Percentiles rank a stretch among this genome's conserved stretches.
These are phyloP conservation scores for Microtus richardsoni DNA, from an alignment of 2,113 vertebrate species.

Conservation along the genomic window DNA sequence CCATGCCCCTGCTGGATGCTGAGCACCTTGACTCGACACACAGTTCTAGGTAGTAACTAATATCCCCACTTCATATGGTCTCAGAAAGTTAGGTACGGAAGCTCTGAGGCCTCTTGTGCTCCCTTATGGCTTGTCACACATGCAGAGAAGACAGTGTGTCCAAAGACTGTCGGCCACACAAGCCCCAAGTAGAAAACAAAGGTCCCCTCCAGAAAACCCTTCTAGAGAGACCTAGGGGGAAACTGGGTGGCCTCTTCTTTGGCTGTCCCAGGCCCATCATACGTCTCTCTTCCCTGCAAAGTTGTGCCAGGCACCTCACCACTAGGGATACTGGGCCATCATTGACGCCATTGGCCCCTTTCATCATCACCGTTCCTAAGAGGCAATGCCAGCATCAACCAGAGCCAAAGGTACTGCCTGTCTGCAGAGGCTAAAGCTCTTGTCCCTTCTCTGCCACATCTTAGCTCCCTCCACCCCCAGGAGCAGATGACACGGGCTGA, in stretches of 20 bases:
- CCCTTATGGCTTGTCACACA: background rate
- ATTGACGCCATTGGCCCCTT: background rate
- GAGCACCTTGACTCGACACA: background rate
- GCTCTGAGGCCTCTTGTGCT: background rate
- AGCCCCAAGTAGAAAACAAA: background rate
- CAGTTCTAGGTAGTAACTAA: background rate
- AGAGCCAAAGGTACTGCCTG: background rate
- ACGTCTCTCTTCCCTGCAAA: background rate
- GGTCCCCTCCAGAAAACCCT: background rate
- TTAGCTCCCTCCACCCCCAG: background rate
- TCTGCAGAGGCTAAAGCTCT: background rate
- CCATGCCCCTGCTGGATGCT: no score
- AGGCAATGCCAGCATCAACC: background rate
- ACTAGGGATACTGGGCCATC: background rate
- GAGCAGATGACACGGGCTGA: background rate
- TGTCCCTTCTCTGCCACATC: background rate
- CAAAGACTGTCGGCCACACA: background rate
- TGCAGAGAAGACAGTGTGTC: background rate
- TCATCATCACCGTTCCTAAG: background rate
- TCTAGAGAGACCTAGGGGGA: background rate
- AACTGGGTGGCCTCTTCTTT: background rate
- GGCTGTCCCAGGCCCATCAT: background rate
- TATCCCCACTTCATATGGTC: background rate
- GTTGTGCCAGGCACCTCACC: background rate
- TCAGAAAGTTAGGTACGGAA: background rate